Evolutionary conservation across 1,140 invertebrate species (phyloP).

Genomic region (Heliothis virescens): DNA sequence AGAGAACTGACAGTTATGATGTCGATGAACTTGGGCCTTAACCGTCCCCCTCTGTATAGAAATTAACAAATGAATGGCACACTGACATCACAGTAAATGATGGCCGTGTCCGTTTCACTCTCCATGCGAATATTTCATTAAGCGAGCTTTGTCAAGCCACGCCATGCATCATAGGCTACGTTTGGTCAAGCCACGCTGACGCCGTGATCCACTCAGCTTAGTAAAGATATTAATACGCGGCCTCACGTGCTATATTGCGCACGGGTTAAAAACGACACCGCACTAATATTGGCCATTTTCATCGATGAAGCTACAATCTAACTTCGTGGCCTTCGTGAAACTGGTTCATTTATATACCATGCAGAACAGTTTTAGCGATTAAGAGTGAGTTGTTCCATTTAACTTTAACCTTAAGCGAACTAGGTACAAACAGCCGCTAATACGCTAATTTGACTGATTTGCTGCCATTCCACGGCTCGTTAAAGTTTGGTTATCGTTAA

Average conservation of each 20-base stretch:
- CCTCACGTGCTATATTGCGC: constrained; percentile 40
- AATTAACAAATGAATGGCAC: constrained; percentile 62
- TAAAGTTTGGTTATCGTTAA: too few species aligned
- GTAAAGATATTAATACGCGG: constrained; percentile 78
- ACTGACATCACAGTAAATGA: constrained; percentile 77
- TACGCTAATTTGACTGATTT: too few species aligned
- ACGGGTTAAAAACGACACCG: constrained; percentile 38
- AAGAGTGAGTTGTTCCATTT: too few species aligned
- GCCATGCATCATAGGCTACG: constrained; percentile 74
- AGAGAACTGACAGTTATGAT: too few species aligned
- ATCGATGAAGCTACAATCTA: constrained; percentile 27
- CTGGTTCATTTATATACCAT: not conserved
- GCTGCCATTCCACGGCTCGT: too few species aligned
- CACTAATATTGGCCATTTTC: constrained; percentile 38
- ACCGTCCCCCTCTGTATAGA: not conserved
- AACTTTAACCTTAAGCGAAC: too few species aligned
- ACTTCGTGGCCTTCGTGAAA: constrained; percentile 1
- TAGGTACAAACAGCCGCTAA: too few species aligned
- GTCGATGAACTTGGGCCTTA: too few species aligned
- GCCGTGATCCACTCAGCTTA: constrained; percentile 79
- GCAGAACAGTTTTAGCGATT: too few species aligned
- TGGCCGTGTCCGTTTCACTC: constrained; percentile 76
- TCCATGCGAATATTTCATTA: constrained; percentile 84
- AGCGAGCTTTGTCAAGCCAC: constrained; percentile 68
- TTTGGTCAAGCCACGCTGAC: constrained; percentile 71